phyloP scores from a whole-genome alignment of 2,797 vertebrate genomes.

The Linurgus olivaceus region DNA sequence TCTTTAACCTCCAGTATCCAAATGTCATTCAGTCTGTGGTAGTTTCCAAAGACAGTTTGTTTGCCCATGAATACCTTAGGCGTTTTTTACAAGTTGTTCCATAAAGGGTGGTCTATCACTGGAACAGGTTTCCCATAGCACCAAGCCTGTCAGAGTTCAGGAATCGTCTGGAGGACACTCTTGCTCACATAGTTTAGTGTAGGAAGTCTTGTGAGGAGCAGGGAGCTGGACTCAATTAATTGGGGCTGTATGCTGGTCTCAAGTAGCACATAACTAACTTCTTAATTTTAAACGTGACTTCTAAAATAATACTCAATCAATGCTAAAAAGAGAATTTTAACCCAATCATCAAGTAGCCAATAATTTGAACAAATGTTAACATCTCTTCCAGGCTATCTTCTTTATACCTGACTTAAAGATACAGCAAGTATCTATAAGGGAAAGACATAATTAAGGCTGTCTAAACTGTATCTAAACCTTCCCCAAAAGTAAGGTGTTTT shows the following conservation, averaged over 20 bases:
- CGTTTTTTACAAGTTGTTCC: not conserved
- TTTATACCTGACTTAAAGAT: not conserved
- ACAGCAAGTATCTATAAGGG: not conserved
- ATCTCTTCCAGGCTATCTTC: not conserved
- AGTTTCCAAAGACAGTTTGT: not conserved
- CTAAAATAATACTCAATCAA: not conserved
- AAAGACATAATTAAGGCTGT: not conserved
- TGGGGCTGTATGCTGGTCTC: not conserved
- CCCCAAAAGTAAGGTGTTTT: not conserved
- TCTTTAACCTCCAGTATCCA: not conserved
- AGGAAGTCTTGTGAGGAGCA: not conserved
- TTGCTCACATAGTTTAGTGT: not conserved
- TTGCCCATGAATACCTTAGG: not conserved
- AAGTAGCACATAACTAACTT: not conserved
- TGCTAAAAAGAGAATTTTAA: not conserved
- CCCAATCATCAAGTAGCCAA: rapidly evolving
- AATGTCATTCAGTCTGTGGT: not conserved
- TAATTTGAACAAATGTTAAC: not conserved
- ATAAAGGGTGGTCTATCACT: not conserved
- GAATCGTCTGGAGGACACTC: not conserved
- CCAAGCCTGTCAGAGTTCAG: not conserved
- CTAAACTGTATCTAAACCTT: not conserved
- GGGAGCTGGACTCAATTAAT: not conserved
- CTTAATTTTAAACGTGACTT: not conserved
- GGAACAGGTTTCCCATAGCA: not conserved